phyloP scores from a whole-genome alignment of 2,113 vertebrate genomes.

The Hiodon tergisus region DNA sequence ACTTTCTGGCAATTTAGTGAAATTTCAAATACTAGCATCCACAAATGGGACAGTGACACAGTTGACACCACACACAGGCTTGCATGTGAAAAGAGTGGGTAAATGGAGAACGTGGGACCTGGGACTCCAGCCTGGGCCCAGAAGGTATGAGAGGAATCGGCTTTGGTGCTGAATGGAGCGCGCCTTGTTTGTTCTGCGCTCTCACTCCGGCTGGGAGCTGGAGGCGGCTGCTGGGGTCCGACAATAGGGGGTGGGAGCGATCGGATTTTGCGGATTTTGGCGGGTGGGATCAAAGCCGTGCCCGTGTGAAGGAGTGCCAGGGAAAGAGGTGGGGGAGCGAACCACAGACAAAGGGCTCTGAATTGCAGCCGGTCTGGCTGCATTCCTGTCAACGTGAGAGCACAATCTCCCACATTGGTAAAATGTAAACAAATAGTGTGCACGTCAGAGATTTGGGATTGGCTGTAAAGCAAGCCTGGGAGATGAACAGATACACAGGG shows the following conservation, averaged over 20 bases:
- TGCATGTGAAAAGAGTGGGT: no score
- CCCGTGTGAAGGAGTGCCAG: conserved; percentile 2
- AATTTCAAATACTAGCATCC: no score
- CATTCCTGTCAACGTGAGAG: neutral
- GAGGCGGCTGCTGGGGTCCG: neutral
- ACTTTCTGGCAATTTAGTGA: no score
- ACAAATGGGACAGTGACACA: no score
- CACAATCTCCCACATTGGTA: neutral
- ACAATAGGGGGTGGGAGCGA: neutral
- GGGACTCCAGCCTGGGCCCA: neutral
- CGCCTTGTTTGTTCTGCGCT: neutral
- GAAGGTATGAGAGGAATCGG: conserved; percentile 4
- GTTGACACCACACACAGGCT: neutral
- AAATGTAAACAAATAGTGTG: conserved; percentile 16
- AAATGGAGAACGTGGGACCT: neutral
- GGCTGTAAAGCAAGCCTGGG: no score
- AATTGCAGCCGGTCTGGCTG: neutral
- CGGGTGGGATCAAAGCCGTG: conserved; percentile 8
- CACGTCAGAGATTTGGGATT: neutral
- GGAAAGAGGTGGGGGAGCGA: neutral
- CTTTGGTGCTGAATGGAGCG: neutral
- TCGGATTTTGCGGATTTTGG: conserved; percentile 8
- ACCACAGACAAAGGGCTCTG: neutral
- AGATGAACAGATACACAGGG: no score
- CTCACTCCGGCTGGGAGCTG: neutral